phyloP scores from a whole-genome alignment of 64 coral and sea anemone species.

The Pocillopora verrucosa region DNA sequence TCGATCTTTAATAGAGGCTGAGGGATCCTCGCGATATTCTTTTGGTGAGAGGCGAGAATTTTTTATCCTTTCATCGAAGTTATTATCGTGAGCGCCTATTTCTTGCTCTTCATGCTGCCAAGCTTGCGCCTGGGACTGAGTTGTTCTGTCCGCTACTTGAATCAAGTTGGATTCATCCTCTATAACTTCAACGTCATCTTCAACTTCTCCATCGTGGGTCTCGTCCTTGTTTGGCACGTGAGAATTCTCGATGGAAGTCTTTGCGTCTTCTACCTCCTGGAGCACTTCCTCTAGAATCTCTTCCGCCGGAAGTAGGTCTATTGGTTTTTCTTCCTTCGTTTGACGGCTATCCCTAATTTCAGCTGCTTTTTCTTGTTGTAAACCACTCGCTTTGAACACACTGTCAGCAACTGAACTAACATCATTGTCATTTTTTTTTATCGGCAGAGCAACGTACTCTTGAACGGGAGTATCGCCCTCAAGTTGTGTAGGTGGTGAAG shows the following conservation, averaged over 20 bases:
- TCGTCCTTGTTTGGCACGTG: neutral
- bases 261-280: neutral
- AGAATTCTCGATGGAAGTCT: neutral
- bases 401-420: neutral
- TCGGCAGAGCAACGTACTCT: neutral
- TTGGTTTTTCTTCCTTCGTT: neutral
- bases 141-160: neutral
- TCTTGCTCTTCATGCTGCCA: neutral
- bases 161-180: neutral
- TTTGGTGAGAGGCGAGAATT: neutral
- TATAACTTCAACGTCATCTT: constrained; percentile 1
- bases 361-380: constrained; percentile 42
- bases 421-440: neutral
- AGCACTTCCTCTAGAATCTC: constrained; percentile 43
- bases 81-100: neutral
- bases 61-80: neutral
- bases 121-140: neutral
- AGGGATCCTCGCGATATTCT: neutral
- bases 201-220: neutral
- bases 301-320: constrained; percentile 34
- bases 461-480: constrained; percentile 1
- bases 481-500: constrained; percentile 2
- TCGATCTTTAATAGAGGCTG: neutral
- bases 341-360: constrained; percentile 27
- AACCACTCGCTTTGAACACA: constrained; percentile 49